Conservation (phyloP, 2,888 invertebrate species). For the Drosophila mulleri region DNA sequence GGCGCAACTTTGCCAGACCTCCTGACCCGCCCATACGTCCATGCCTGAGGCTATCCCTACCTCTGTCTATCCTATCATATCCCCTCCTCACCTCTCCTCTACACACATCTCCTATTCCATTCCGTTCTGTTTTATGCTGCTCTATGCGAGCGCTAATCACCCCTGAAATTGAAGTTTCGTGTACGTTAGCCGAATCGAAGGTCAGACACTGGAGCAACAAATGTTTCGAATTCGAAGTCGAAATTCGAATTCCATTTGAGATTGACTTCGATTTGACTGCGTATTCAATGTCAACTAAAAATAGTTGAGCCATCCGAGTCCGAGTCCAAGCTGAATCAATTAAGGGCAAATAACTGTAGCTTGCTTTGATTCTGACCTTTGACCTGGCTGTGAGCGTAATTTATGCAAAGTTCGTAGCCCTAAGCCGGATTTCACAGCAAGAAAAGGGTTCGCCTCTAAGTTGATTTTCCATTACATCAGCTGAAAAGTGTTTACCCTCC, state of each 20-base stretch:
- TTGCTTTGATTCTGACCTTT: conserved; percentile 21
- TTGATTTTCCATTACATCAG: conserved; percentile 75
- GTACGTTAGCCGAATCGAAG: conserved; percentile 63
- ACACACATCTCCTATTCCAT: not conserved
- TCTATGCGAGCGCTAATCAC: conserved; percentile 65
- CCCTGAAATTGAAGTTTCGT: conserved; percentile 70
- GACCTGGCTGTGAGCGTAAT: conserved; percentile 34
- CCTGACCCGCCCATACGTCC: not conserved
- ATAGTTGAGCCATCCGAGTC: not conserved
- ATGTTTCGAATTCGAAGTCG: conserved; percentile 33
- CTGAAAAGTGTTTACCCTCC: conserved; percentile 50
- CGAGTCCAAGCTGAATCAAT: conserved; percentile 54
- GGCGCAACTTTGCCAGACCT: conserved; percentile 29
- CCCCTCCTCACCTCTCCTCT: not conserved
- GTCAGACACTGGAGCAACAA: conserved; percentile 53
- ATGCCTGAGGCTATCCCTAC: conserved; percentile 27
- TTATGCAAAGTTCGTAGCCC: conserved; percentile 44
- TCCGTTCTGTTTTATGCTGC: conserved; percentile 20
- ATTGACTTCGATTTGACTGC: not conserved
- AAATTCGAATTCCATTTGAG: conserved; percentile 13
- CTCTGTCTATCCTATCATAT: conserved; percentile 20
- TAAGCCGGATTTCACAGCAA: not conserved
- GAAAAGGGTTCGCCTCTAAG: conserved; percentile 42
- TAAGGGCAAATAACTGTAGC: conserved; percentile 45
- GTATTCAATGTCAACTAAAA: not conserved